Evolutionary conservation across 2,797 vertebrate genomes (phyloP), one percentile per base, ranked within the genome.

Genomic region (Amniataba percoides): DNA sequence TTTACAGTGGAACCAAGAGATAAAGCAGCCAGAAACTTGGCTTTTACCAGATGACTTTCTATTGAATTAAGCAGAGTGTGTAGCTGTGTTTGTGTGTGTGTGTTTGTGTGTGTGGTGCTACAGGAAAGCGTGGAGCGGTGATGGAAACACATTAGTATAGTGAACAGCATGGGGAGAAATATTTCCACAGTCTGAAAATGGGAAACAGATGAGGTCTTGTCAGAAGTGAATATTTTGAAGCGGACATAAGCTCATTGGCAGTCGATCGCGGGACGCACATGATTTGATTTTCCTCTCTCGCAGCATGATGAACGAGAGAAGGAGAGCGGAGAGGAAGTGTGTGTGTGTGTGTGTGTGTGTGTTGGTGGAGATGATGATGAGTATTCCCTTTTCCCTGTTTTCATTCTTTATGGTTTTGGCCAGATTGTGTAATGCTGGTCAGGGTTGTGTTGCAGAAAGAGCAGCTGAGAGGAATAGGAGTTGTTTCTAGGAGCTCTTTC

Each of bases 71-170:
- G 53, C 55, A 57, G 13, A 51, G 43, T 56, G 25, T 69, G 63
- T 56, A 25, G 39, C 58, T 57, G 36, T 42, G 48, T 65, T 40
- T 60, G 40, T 42, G 56, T 42, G 51, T 31, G 57, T 36, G 27
- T 48, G 46, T 55, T 55, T 45, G 63, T 53, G 65, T 59, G 59
- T 59, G 56, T 40, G 16, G 2, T 0, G 62, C 63, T 18, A 25
- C 39, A 23, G 6, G 63, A 23, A 0, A 57, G 74, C 77, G 63
- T 21, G 8, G 45, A 78, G 73, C 46, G 0, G 53, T 75, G 81
- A 89, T 88, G 86, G 84, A 88, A 91, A 91, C 74, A 88, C 88
- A 89, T 93, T 90, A 89, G 83, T 76, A 64, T 78, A 76, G 68
- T 64, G 75, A 89, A 83, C 59, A 77, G 79, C 73, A 78, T 21